Conservation (phyloP, 2,888 invertebrate species). For the Iphiclides podalirius region DNA sequence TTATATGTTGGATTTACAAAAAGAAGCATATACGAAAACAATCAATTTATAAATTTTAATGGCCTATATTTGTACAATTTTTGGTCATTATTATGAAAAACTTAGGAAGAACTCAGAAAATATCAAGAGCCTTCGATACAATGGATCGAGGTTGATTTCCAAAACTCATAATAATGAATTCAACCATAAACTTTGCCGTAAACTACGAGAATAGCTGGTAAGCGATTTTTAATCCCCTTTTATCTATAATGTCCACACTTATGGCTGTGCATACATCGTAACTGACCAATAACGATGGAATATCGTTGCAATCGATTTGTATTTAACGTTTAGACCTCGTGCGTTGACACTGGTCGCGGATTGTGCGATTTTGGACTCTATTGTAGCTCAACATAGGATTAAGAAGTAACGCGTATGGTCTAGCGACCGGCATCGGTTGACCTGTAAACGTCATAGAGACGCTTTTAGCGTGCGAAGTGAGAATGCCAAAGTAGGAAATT, state of each 20-base stretch:
- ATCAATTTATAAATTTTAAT: slow-evolving; percentile 6
- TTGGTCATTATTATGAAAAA: too few species aligned
- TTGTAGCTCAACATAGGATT: slow-evolving; percentile 59
- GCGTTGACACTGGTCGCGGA: neutral
- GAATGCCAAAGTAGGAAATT: slow-evolving; percentile 23
- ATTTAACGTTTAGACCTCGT: slow-evolving; percentile 3
- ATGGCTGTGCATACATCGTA: slow-evolving; percentile 24
- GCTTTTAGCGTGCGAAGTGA: slow-evolving; percentile 3
- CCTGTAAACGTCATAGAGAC: slow-evolving; percentile 3
- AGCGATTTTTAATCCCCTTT: slow-evolving; percentile 5
- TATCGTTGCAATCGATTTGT: slow-evolving; percentile 9
- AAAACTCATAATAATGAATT: too few species aligned
- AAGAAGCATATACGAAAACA: neutral
- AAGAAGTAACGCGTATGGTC: slow-evolving; percentile 29
- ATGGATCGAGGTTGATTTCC: too few species aligned
- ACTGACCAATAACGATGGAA: slow-evolving; percentile 16
- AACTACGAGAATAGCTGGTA: neutral
- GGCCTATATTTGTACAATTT: slow-evolving; percentile 12
- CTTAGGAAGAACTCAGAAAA: too few species aligned
- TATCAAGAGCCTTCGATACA: too few species aligned
- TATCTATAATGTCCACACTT: slow-evolving; percentile 21
- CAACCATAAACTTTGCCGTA: neutral
- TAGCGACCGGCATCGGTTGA: slow-evolving; percentile 3
- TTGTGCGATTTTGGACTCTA: slow-evolving; percentile 21
- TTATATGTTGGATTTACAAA: slow-evolving; percentile 3